These are phyloP conservation scores for Philopedon plagiatum DNA, from an alignment of 2,888 invertebrate species.

Conservation along the genomic window DNA sequence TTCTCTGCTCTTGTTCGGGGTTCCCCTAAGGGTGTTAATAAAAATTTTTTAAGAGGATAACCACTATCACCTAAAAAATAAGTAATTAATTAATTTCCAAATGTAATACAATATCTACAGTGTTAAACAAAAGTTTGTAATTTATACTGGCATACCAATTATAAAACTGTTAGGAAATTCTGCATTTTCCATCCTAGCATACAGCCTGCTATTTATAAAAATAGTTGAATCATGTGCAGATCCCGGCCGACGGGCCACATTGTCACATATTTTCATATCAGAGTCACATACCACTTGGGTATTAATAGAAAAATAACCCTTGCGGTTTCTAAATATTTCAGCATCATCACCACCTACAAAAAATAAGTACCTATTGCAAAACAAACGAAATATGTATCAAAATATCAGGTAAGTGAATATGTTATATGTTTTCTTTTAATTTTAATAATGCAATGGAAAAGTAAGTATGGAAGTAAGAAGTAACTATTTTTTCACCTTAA, in stretches of 20 bases:
- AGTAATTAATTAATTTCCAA: too few species aligned
- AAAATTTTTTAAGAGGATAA: not conserved
- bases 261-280: slow-evolving; percentile 4
- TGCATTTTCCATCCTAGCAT: not conserved
- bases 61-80: too few species aligned
- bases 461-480: not conserved
- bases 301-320: slow-evolving; percentile 17
- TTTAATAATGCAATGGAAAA: too few species aligned
- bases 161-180: not conserved
- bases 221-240: slow-evolving; percentile 15
- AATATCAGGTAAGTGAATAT: too few species aligned
- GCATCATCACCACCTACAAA: slow-evolving; percentile 15
- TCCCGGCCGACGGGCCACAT: slow-evolving; percentile 11
- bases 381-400: not conserved
- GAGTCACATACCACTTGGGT: not conserved
- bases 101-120: too few species aligned
- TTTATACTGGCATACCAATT: too few species aligned
- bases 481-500: too few species aligned
- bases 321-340: slow-evolving; percentile 16
- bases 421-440: too few species aligned
- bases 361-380: too few species aligned
- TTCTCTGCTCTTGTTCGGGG: not conserved
- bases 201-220: not conserved
- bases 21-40: not conserved
- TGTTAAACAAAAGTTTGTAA: too few species aligned